Evolutionary conservation across 2,888 invertebrate genomes (phyloP).

Genomic region (Callosobruchus maculatus): DNA sequence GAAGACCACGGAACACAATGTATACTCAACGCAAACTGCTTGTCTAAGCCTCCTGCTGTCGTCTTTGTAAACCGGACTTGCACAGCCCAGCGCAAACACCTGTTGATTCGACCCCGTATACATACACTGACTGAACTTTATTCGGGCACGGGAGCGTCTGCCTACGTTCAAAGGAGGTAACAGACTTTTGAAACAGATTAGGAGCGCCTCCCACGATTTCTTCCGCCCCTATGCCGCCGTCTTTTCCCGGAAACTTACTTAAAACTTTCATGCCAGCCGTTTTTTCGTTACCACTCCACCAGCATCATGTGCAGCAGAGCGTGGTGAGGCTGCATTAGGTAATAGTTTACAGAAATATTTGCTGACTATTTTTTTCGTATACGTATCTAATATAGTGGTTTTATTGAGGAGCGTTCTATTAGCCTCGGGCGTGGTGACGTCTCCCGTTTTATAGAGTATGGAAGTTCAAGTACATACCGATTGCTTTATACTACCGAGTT

Average conservation of each 20-base stretch:
- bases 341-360: not conserved
- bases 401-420: too few relatives aligned
- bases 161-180: not conserved
- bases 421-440: too few relatives aligned
- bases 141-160: not conserved
- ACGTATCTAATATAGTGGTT: too few relatives aligned
- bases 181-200: not conserved
- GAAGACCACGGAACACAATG: too few relatives aligned
- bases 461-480: too few relatives aligned
- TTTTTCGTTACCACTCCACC: not conserved
- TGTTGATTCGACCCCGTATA: not conserved
- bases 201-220: not conserved
- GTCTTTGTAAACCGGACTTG: too few relatives aligned
- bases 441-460: too few relatives aligned
- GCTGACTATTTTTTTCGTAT: too few relatives aligned
- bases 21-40: too few relatives aligned
- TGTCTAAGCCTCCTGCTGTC: too few relatives aligned
- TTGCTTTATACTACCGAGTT: too few relatives aligned
- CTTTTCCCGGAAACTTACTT: not conserved
- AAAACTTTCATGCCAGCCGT: not conserved
- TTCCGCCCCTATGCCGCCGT: not conserved
- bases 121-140: not conserved
- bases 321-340: not conserved
- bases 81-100: not conserved
- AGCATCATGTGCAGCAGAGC: not conserved